These are phyloP conservation scores for Mythimna vitellina DNA, from an alignment of 2,888 invertebrate genomes.

Conservation along the genomic window DNA sequence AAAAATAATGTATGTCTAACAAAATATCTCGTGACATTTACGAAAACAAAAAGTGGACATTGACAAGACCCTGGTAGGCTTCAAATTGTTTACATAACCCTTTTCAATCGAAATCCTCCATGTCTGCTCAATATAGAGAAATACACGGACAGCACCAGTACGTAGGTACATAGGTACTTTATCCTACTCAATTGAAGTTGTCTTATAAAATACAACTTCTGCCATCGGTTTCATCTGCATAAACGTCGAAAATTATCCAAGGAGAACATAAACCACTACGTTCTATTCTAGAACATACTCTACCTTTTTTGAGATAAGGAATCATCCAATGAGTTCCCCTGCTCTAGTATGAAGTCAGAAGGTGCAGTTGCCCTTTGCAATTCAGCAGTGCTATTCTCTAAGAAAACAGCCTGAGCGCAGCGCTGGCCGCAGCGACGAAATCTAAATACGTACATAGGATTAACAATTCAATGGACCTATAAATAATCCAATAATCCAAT, in stretches of 20 bases:
- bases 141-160: neutral
- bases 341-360: too few relatives aligned
- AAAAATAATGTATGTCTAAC: slow-evolving; percentile 33
- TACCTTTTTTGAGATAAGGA: neutral
- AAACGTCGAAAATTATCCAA: neutral
- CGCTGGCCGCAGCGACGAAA: too few relatives aligned
- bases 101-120: slow-evolving; percentile 67
- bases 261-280: neutral
- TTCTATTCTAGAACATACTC: neutral
- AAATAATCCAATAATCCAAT: too few relatives aligned
- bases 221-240: neutral
- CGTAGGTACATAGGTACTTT: neutral
- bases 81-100: slow-evolving; percentile 69
- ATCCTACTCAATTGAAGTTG: neutral
- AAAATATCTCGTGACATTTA: slow-evolving; percentile 50
- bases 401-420: too few relatives aligned
- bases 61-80: slow-evolving; percentile 66
- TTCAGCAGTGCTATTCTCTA: too few relatives aligned
- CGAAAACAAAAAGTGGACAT: slow-evolving; percentile 66
- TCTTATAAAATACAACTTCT: neutral
- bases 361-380: too few relatives aligned
- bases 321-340: too few relatives aligned
- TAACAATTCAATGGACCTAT: too few relatives aligned
- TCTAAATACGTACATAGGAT: too few relatives aligned
- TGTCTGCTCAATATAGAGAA: slow-evolving; percentile 55